Percentiles rank a stretch among this genome's conserved stretches.
These are phyloP conservation scores for Aphidoletes aphidimyza DNA, from an alignment of 2,888 invertebrate genomes.

Conservation along the genomic window DNA sequence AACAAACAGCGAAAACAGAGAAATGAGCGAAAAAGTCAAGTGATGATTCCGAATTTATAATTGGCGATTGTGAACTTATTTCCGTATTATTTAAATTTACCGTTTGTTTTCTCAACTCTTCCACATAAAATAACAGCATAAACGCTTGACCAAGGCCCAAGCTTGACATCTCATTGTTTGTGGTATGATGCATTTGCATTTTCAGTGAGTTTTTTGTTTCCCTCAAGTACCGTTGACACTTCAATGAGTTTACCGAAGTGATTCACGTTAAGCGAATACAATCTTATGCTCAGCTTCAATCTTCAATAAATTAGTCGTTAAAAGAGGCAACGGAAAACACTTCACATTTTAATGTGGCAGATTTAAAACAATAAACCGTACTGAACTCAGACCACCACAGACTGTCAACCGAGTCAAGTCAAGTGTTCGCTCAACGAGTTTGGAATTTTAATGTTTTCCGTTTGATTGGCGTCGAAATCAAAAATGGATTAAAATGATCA, in stretches of 20 bases:
- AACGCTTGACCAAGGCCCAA: too few relatives aligned
- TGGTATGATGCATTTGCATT: slow-evolving; percentile 14
- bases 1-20: background rate
- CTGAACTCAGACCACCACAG: background rate
- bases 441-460: slow-evolving; percentile 4
- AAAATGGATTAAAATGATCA: background rate
- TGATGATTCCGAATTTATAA: background rate
- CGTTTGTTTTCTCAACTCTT: slow-evolving; percentile 15
- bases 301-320: background rate
- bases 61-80: slow-evolving; percentile 19
- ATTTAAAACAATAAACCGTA: too few relatives aligned
- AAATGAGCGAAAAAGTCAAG: background rate
- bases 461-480: background rate
- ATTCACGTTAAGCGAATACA: background rate
- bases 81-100: slow-evolving; percentile 35
- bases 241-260: background rate
- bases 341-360: background rate
- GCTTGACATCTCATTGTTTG: slow-evolving; percentile 23
- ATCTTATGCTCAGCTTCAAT: background rate
- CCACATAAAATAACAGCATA: background rate
- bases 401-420: background rate
- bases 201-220: background rate
- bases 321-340: background rate
- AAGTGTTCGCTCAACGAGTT: background rate
- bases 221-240: background rate